Percentiles rank a stretch among this genome's conserved stretches.
Conservation (phyloP, 1,140 invertebrate genomes). For the Drosophila pectinifera region DNA sequence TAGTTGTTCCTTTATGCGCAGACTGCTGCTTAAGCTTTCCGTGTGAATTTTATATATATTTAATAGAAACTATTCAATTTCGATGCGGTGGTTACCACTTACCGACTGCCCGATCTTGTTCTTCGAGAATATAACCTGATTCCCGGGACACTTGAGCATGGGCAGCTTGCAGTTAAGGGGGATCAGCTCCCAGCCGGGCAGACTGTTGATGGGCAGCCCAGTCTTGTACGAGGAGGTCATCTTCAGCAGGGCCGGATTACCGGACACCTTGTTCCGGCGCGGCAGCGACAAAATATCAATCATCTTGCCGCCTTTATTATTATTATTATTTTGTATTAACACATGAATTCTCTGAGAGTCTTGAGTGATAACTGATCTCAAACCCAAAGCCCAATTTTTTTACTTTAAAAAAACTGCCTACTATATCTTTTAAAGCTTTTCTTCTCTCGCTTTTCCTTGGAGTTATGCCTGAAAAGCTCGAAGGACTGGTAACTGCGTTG, state of each 20-base stretch:
- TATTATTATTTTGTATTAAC: not conserved
- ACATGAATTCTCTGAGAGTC: constrained; percentile 5
- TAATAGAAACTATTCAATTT: too few species aligned
- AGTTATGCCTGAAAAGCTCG: constrained; percentile 3
- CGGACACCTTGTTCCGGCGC: constrained; percentile 62
- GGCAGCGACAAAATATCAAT: constrained; percentile 77
- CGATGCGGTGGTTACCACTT: constrained; percentile 1
- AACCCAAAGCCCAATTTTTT: not conserved
- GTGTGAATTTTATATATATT: too few species aligned
- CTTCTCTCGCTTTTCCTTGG: too few species aligned
- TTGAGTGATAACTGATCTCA: not conserved
- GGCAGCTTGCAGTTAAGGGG: constrained; percentile 78
- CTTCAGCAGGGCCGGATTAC: constrained; percentile 38
- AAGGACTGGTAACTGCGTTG: constrained; percentile 35
- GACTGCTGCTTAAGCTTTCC: too few species aligned
- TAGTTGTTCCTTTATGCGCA: too few species aligned
- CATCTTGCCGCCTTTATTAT: constrained; percentile 37
- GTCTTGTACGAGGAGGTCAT: constrained; percentile 48
- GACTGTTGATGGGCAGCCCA: constrained; percentile 77
- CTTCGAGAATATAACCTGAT: constrained; percentile 82
- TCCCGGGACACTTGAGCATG: constrained; percentile 79
- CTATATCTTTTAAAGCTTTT: constrained; percentile 4
- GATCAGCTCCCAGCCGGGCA: constrained; percentile 80
- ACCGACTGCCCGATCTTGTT: constrained; percentile 80
- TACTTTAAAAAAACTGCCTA: constrained; percentile 13